These are phyloP conservation scores for Akabosia matsudoensis DNA, from an alignment of 1,140 invertebrate genomes.

Conservation along the genomic window DNA sequence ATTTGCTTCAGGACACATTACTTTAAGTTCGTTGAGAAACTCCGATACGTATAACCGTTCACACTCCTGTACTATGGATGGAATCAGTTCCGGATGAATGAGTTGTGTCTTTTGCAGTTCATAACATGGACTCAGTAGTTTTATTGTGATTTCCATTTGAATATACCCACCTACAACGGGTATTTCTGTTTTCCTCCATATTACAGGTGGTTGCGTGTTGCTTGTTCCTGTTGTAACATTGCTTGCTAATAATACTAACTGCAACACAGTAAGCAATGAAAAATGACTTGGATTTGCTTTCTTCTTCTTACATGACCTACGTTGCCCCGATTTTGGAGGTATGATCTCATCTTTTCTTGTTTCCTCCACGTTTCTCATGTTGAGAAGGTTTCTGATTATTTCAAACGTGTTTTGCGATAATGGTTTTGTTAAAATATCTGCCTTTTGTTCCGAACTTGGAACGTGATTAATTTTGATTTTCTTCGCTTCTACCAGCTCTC, in stretches of 20 bases:
- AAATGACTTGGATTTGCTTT: not conserved
- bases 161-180: not conserved
- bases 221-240: not conserved
- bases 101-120: slow-evolving; percentile 10
- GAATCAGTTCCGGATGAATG: not conserved
- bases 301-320: not conserved
- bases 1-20: not conserved
- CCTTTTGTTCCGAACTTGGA: slow-evolving; percentile 10
- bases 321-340: slow-evolving; percentile 41
- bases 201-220: not conserved
- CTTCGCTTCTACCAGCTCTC: too few species aligned
- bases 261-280: too few species aligned
- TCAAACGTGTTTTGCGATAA: too few species aligned
- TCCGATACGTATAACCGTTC: not conserved
- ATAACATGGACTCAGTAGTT: slow-evolving; percentile 12
- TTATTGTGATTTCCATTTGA: not conserved
- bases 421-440: slow-evolving; percentile 28
- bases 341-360: slow-evolving; percentile 49
- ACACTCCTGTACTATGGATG: not conserved
- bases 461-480: slow-evolving; percentile 14
- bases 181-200: slow-evolving; percentile 10
- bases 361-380: slow-evolving; percentile 51
- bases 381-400: slow-evolving; percentile 49
- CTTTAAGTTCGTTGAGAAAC: not conserved
- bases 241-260: not conserved